Conservation (phyloP, 2,113 vertebrate species). For the Zosterops hypoxanthus region DNA sequence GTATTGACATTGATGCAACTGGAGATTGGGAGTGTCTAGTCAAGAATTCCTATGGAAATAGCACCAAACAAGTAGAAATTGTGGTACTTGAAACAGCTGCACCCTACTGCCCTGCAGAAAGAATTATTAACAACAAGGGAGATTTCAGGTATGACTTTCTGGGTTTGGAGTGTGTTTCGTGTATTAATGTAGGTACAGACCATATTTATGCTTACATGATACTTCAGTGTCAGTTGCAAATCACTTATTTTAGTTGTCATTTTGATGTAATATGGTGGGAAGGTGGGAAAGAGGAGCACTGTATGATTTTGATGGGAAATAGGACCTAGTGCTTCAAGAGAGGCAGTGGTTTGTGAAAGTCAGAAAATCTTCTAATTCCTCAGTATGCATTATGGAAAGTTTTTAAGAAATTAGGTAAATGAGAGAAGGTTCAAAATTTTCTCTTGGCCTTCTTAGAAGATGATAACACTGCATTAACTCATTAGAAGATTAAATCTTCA, state of each 20-base stretch:
- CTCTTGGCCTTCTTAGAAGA: neutral
- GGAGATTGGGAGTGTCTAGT: constrained; percentile 90
- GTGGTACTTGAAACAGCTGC: constrained; percentile 87
- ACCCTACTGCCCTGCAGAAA: constrained; percentile 85
- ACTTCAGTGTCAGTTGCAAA: neutral
- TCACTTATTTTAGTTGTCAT: neutral
- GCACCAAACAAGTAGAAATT: constrained; percentile 85
- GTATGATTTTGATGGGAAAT: neutral
- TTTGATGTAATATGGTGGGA: neutral
- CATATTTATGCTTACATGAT: neutral
- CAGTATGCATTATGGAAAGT: neutral
- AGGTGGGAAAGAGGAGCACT: neutral
- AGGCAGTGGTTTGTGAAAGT: neutral
- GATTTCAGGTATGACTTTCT: constrained; percentile 86
- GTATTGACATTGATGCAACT: constrained; percentile 80
- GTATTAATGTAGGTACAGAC: neutral
- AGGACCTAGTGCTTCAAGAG: neutral
- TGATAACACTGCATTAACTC: neutral
- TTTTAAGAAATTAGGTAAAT: neutral
- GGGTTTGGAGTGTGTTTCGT: neutral
- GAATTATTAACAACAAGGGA: constrained; percentile 88
- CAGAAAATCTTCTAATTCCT: neutral
- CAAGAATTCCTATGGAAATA: constrained; percentile 87
- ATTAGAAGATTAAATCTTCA: neutral
- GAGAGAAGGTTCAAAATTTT: neutral